Base-by-base conservation (phyloP, 2,113 vertebrate species). In the Climacteris rufus region DNA sequence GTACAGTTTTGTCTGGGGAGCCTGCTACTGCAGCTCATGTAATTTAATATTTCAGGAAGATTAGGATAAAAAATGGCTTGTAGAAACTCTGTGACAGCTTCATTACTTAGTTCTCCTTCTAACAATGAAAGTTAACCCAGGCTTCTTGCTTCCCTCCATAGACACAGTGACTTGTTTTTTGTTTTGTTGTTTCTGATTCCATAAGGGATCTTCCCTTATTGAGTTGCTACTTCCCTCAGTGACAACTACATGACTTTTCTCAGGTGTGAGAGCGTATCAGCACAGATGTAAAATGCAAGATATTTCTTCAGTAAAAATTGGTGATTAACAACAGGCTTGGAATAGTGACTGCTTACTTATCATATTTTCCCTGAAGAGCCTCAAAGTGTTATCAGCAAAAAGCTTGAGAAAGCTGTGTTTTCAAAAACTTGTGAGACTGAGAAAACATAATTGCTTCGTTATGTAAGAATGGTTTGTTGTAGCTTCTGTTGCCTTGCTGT, bases 341-440 rank as follows among this genome's bases (percentile, higher is more conserved):
- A 85, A 44, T 53, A 91, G 50, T 15, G 63, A 80, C n/a, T 89
- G 47, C 65, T 94, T 96, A 87, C 94, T 95, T 96, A 94, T 89
- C 76, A 76, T 60, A 30, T 23, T 69, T 87, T 56, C 54, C 69
- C 68, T 40, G n/a, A 89, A 92, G 17, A 92, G 30, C 77, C 70
- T 89, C 52, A 7, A 89, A 90, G 69, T 47, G 78, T 75, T 95
- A 93, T 9, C 82, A 79, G 70, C 44, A 54, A 47, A 95, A 93
- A 94, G 74, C 64, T 56, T 30, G 70, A 69, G 76, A 92, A 96
- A 80, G 45, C 89, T 80, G 65, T 84, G 69, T 90, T 93, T 91
- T 93, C 39, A 90, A 82, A 82, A 91, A 94, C 85, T 50, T 89
- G 88, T 77, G 86, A 94, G 83, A 91, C 79, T 83, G 68, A 84